Evolutionary conservation across 2,888 invertebrate genomes (phyloP).

Genomic region (Iphiclides podalirius): DNA sequence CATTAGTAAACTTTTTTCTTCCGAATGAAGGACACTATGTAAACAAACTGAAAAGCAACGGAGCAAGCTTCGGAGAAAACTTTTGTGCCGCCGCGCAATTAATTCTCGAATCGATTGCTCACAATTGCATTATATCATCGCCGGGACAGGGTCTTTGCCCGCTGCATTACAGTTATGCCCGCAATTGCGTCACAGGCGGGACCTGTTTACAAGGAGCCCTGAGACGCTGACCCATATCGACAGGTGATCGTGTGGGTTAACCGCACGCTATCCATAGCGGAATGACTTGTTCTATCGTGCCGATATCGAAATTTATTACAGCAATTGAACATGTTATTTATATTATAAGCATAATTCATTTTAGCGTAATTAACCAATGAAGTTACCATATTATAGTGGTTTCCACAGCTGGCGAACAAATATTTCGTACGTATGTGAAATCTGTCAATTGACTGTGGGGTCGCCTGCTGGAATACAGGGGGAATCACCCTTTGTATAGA

Average conservation of each 20-base stretch:
- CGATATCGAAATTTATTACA: neutral
- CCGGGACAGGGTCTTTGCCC: conserved; percentile 17
- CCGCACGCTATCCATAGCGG: conserved; percentile 23
- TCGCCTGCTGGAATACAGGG: too few species aligned
- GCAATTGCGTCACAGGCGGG: conserved; percentile 33
- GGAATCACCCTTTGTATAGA: too few species aligned
- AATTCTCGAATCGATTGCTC: conserved; percentile 12
- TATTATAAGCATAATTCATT: too few species aligned
- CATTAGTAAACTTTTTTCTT: too few species aligned
- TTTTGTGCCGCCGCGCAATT: neutral
- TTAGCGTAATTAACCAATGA: too few species aligned
- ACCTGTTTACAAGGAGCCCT: conserved; percentile 36
- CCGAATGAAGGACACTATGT: too few species aligned
- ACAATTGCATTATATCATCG: conserved; percentile 22
- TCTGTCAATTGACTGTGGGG: too few species aligned
- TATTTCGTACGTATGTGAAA: too few species aligned
- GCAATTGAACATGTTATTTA: neutral
- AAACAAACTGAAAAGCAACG: too few species aligned
- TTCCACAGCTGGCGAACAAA: too few species aligned
- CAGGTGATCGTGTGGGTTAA: conserved; percentile 41
- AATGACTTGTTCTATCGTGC: conserved; percentile 7
- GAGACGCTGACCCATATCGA: conserved; percentile 62
- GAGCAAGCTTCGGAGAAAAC: too few species aligned
- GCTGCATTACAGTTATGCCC: conserved; percentile 25
- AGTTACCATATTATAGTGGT: too few species aligned